phyloP scores from a whole-genome alignment of 2,797 vertebrate species.

The Meriones psammophilus region DNA sequence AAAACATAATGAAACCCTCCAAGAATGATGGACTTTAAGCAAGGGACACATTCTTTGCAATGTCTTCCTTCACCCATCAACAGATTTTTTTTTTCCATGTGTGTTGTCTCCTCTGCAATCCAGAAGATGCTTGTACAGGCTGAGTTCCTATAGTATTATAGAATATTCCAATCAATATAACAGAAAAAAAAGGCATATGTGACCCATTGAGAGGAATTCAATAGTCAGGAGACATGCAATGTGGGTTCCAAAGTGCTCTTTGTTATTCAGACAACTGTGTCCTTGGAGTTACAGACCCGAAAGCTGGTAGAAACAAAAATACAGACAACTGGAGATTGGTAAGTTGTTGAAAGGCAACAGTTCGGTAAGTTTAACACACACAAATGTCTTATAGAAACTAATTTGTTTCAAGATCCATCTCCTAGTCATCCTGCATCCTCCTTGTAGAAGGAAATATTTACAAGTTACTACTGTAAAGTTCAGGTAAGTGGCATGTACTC shows the following conservation, averaged over 20 bases:
- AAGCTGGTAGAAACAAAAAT: not conserved
- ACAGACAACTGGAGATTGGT: not conserved
- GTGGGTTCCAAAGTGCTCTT: not conserved
- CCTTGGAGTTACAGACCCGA: not conserved
- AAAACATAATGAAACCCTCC: not conserved
- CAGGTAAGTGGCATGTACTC: not conserved
- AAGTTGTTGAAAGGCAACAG: not conserved
- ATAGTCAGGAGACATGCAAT: not conserved
- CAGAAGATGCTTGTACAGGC: not conserved
- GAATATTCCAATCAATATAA: not conserved
- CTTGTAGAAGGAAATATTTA: not conserved
- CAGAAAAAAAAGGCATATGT: not conserved
- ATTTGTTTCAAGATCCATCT: not conserved
- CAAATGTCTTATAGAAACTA: not conserved
- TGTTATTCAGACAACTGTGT: not conserved
- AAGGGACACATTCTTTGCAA: not conserved
- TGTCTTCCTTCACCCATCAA: not conserved
- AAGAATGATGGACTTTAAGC: not conserved
- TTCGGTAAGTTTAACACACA: not conserved
- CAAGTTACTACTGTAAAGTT: not conserved
- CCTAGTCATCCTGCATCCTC: not conserved
- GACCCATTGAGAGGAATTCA: not conserved
- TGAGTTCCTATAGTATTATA: not conserved
- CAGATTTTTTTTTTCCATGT: not conserved
- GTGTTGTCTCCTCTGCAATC: not conserved